A percentile compares a stretch with the other conserved stretches of the same genome.
Evolutionary conservation across 2,888 invertebrate genomes (phyloP).

Genomic region (Actias luna): DNA sequence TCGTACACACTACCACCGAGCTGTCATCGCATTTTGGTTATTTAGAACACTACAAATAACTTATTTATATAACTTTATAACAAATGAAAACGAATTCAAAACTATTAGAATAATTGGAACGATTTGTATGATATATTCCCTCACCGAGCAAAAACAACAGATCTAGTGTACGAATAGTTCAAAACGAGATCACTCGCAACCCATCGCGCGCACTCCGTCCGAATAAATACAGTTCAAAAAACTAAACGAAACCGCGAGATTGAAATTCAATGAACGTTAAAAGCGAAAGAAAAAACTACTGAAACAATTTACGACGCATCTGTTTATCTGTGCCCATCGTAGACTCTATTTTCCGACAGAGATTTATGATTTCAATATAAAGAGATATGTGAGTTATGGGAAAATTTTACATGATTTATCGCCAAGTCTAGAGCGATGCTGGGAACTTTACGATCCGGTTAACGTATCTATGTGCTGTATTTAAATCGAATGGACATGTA

Average conservation of each 20-base stretch:
- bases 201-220: no score
- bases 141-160: no score
- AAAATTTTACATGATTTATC: not conserved
- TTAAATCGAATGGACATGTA: not conserved
- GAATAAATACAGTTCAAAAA: no score
- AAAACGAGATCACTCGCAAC: no score
- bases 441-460: not conserved
- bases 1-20: no score
- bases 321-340: not conserved
- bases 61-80: no score
- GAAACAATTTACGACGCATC: slow-evolving; percentile 6
- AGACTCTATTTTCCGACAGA: not conserved
- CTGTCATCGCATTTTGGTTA: no score
- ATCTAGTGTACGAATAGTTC: no score
- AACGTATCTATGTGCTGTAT: not conserved
- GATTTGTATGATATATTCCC: no score
- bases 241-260: not conserved
- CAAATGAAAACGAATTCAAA: no score
- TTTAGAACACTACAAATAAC: no score
- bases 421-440: not conserved
- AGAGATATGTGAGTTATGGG: slow-evolving; percentile 3
- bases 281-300: not conserved
- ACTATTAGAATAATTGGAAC: no score
- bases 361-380: slow-evolving; percentile 2
- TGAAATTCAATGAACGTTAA: not conserved